Base-by-base conservation (phyloP, 1,140 invertebrate species). In the Caenorhabditis remanei region DNA sequence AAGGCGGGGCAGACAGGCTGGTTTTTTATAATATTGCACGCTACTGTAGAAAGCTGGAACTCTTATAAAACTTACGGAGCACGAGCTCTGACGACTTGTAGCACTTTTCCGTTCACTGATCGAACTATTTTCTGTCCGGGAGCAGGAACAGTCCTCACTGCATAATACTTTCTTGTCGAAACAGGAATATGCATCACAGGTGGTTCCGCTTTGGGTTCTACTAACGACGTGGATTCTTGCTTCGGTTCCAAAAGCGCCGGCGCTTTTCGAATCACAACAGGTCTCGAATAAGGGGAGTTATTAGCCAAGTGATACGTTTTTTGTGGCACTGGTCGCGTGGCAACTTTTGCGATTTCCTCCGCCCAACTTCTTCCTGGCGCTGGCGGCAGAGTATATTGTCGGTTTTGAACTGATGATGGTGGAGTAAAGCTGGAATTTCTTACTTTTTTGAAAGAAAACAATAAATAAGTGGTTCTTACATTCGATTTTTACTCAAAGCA, bases 31-130 rank as follows among this genome's bases (percentile, higher is more conserved):
- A n/a, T n/a, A n/a, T n/a, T n/a, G n/a, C n/a, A n/a, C n/a, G n/a
- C n/a, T n/a, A n/a, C n/a, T n/a, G n/a, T n/a, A 13, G n/a, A 65
- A 41, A 41, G 24, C 11, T 40, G 2, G 41, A 65, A 65, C 32
- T 32, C 32, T 32, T 32, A 41, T 5, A 65, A 65, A 48, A 50
- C 71, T 79, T 53, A 79, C 71, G 46, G 14, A 79, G n/a, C n/a
- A 21, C n/a, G 43, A 50, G 43, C 2, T 50, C 46, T 79, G n/a
- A 79, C 40, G 13, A 79, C 71, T 53, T 53, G 43, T 0, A 79
- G 7, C 3, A 79, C 13, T 50, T 50, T 13, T 19, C 71, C 71
- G 53, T 79, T 24, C 40, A 43, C 41, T 32, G 13, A 19, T 21
- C 71, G 43, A 13, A 79, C 41, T 7, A 79, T 11, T 43, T 11